These are phyloP conservation scores for Dynastes grantii DNA, from an alignment of 2,888 invertebrate genomes.

Conservation along the genomic window DNA sequence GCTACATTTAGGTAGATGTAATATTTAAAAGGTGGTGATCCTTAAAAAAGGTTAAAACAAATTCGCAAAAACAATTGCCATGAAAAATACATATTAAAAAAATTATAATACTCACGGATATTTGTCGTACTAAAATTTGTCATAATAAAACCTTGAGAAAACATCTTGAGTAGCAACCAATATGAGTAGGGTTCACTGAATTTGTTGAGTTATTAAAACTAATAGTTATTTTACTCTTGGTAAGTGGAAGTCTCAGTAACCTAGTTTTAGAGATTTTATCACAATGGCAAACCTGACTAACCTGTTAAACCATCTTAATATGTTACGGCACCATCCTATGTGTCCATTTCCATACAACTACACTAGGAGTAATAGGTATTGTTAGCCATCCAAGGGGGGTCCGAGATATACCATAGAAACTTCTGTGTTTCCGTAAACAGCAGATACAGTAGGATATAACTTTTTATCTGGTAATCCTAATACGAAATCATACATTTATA, in stretches of 20 bases:
- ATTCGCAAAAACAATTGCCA: too few relatives aligned
- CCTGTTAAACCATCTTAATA: constrained; percentile 61
- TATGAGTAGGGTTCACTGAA: constrained; percentile 12
- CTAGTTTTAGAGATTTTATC: constrained; percentile 61
- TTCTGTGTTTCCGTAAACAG: constrained; percentile 99
- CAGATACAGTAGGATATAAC: constrained; percentile 96
- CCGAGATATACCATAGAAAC: constrained; percentile 99
- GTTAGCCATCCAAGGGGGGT: constrained; percentile 95
- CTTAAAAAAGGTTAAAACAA: too few relatives aligned
- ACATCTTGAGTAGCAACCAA: not conserved
- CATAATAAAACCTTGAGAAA: not conserved
- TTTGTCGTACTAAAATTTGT: not conserved
- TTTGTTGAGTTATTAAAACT: constrained; percentile 32
- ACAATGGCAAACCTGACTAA: constrained; percentile 70
- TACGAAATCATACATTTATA: constrained; percentile 54
- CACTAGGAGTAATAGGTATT: constrained; percentile 55
- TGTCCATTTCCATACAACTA: constrained; percentile 53
- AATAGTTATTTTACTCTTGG: constrained; percentile 40
- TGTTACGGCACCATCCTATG: constrained; percentile 38
- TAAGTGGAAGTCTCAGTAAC: constrained; percentile 51
- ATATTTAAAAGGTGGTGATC: too few relatives aligned
- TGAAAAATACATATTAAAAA: too few relatives aligned
- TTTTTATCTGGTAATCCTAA: constrained; percentile 92
- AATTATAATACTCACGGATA: too few relatives aligned
- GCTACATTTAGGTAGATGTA: too few relatives aligned